A percentile compares a stretch with the other conserved stretches of the same genome.
phyloP scores from a whole-genome alignment of 2,113 vertebrate species.

The Lepus americanus region DNA sequence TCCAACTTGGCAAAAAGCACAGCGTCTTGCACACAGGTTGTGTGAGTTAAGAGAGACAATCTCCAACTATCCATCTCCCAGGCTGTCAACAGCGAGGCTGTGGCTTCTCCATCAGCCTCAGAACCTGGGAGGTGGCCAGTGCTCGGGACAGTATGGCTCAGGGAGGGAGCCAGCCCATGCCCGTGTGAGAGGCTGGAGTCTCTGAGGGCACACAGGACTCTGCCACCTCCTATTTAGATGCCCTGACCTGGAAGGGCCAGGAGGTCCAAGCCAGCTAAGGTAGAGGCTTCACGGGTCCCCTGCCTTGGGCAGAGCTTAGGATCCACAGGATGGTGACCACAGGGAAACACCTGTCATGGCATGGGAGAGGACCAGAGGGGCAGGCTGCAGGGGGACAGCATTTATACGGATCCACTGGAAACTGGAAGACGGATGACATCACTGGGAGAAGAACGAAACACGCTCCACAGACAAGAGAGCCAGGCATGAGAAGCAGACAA shows the following conservation, averaged over 20 bases:
- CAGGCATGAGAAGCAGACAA: not conserved
- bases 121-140: too few relatives aligned
- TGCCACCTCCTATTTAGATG: not conserved
- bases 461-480: not conserved
- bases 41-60: not conserved
- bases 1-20: not conserved
- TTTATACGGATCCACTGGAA: not conserved
- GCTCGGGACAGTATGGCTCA: not conserved
- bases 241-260: not conserved
- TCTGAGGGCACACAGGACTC: not conserved
- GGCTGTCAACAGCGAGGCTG: not conserved
- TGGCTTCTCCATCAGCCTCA: not conserved
- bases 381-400: not conserved
- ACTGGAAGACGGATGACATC: not conserved
- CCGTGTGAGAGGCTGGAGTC: not conserved
- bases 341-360: not conserved
- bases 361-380: not conserved
- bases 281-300: not conserved
- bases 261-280: not conserved
- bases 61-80: too few relatives aligned
- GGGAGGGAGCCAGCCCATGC: not conserved
- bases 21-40: not conserved
- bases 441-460: not conserved
- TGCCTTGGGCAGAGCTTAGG: not conserved
- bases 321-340: not conserved